Percentiles rank a stretch among this genome's conserved stretches.
Conservation (phyloP, 2,888 invertebrate species). For the Ceraclea dissimilis region DNA sequence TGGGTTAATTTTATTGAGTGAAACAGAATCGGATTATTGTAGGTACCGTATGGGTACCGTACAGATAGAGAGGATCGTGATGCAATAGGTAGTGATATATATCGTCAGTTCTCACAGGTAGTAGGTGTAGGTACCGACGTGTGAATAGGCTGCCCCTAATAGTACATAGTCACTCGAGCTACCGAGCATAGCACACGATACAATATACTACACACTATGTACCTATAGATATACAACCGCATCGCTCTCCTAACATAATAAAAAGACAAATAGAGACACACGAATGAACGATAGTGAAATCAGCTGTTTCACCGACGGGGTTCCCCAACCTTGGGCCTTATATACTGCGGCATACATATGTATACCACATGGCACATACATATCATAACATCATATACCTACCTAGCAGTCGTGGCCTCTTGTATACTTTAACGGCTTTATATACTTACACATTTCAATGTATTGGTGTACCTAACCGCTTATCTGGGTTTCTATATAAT, state of each 20-base stretch:
- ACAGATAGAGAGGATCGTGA: no score
- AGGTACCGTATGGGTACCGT: no score
- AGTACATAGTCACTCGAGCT: no score
- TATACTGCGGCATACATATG: background rate
- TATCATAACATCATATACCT: conserved; percentile 5
- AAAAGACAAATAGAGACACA: conserved; percentile 22
- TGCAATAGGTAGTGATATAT: no score
- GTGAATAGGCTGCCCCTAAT: no score
- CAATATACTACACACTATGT: no score
- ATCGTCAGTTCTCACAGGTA: no score
- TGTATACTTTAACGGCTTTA: no score
- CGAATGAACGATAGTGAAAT: conserved; percentile 19
- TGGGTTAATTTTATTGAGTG: no score
- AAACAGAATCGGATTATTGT: no score
- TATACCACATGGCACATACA: conserved; percentile 5
- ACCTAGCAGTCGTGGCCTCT: background rate
- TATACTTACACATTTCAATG: background rate
- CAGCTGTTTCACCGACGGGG: conserved; percentile 21
- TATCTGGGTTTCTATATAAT: conserved; percentile 5
- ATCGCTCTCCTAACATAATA: conserved; percentile 11
- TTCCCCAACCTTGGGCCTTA: conserved; percentile 23
- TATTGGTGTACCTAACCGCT: conserved; percentile 8
- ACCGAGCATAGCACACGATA: no score
- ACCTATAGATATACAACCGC: background rate
- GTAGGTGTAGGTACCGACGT: no score